These are phyloP conservation scores for Recurvirostra avosetta DNA, from an alignment of 2,113 vertebrate species.

Conservation along the genomic window DNA sequence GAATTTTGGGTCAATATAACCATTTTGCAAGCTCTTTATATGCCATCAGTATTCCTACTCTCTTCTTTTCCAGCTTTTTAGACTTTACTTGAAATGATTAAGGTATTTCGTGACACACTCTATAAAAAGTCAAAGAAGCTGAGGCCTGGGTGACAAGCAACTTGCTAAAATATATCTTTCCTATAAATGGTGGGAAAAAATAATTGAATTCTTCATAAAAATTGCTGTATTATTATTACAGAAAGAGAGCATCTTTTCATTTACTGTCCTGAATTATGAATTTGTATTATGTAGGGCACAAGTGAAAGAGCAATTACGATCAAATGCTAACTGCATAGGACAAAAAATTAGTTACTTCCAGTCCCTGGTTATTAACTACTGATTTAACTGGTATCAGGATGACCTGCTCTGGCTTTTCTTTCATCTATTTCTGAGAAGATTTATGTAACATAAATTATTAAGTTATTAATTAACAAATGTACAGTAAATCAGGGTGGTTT, in stretches of 20 bases:
- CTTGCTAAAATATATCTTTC: not conserved
- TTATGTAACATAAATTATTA: conserved; percentile 47
- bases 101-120: not conserved
- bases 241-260: conserved; percentile 17
- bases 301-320: conserved; percentile 35
- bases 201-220: conserved; percentile 13
- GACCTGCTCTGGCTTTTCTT: not conserved
- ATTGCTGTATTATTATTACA: not conserved
- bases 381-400: conserved; percentile 44
- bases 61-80: not conserved
- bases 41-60: not conserved
- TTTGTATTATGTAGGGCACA: conserved; percentile 52
- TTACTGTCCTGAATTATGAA: not conserved
- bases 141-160: not conserved
- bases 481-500: not conserved
- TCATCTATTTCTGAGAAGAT: conserved; percentile 43
- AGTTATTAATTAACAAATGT: conserved; percentile 52
- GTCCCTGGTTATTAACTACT: conserved; percentile 19
- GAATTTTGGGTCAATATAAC: not conserved
- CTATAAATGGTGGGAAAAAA: not conserved
- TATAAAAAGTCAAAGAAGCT: not conserved
- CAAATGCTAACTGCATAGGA: conserved; percentile 43
- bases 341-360: conserved; percentile 59
- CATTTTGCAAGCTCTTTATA: not conserved
- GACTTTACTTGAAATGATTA: not conserved